Evolutionary conservation across 2,797 vertebrate genomes (phyloP).

Genomic region (Natrix natrix): DNA sequence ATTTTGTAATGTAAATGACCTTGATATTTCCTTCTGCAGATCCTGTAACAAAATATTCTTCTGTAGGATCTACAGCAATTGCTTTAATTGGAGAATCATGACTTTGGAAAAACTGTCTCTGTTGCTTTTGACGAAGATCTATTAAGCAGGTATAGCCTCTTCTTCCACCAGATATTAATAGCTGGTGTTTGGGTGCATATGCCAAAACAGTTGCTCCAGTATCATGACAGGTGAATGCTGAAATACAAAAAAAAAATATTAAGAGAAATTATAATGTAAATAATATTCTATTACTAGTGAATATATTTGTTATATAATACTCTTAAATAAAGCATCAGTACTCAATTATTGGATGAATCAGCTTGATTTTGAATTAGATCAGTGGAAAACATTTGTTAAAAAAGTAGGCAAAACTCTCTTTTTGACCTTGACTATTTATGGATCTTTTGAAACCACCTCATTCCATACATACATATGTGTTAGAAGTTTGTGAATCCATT

Average conservation of each 20-base stretch:
- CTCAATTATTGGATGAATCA: not conserved
- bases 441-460: not conserved
- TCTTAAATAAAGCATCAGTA: not conserved
- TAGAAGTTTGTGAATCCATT: not conserved
- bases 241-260: slow-evolving; percentile 42
- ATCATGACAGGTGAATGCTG: slow-evolving; percentile 93
- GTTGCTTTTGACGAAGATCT: slow-evolving; percentile 86
- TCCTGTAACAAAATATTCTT: slow-evolving; percentile 93
- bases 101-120: slow-evolving; percentile 91
- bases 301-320: not conserved
- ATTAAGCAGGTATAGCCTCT: slow-evolving; percentile 91
- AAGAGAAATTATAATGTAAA: not conserved
- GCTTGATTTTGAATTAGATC: not conserved
- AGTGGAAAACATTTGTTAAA: not conserved
- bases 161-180: slow-evolving; percentile 92
- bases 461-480: not conserved
- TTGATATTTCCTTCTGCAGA: slow-evolving; percentile 98
- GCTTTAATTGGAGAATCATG: slow-evolving; percentile 97
- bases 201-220: slow-evolving; percentile 91
- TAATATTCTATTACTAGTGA: slow-evolving; percentile 6
- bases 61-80: slow-evolving; percentile 86
- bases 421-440: not conserved
- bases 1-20: slow-evolving; percentile 72
- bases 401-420: not conserved
- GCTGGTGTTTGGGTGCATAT: slow-evolving; percentile 89